A percentile compares a stretch with the other conserved stretches of the same genome.
Conservation (phyloP, 2,113 vertebrate genomes). For the Zingel zingel region DNA sequence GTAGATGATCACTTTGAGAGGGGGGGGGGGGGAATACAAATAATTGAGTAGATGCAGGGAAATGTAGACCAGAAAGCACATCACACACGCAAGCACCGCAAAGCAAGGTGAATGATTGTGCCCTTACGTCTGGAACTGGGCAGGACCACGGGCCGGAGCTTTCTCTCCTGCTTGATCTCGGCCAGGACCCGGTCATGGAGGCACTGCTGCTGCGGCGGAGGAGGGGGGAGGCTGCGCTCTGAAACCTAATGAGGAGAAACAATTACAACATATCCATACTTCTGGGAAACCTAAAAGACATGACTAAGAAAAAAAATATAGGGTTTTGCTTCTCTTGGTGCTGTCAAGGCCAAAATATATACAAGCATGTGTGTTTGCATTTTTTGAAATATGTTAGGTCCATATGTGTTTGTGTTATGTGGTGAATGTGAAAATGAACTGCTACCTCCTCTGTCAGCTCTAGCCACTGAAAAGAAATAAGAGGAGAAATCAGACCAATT, state of each 20-base stretch:
- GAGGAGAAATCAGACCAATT: no score
- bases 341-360: no score
- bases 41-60: no score
- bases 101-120: background rate
- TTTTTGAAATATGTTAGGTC: no score
- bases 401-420: no score
- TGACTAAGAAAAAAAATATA: background rate
- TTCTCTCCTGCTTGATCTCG: constrained; percentile 92
- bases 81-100: no score
- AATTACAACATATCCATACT: background rate
- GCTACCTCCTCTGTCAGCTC: no score
- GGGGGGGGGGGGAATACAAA: no score
- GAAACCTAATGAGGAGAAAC: constrained; percentile 84
- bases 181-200: constrained; percentile 94
- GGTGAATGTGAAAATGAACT: no score
- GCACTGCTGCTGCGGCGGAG: constrained; percentile 87
- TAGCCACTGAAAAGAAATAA: no score
- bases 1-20: no score
- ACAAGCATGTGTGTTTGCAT: background rate
- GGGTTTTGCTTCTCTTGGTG: background rate
- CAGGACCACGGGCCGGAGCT: constrained; percentile 88
- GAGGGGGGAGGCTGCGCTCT: constrained; percentile 89
- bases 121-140: constrained; percentile 82
- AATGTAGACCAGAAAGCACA: no score
- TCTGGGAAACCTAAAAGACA: background rate